phyloP scores from a whole-genome alignment of 2,888 invertebrate genomes.

The Linnaemya vulpina region DNA sequence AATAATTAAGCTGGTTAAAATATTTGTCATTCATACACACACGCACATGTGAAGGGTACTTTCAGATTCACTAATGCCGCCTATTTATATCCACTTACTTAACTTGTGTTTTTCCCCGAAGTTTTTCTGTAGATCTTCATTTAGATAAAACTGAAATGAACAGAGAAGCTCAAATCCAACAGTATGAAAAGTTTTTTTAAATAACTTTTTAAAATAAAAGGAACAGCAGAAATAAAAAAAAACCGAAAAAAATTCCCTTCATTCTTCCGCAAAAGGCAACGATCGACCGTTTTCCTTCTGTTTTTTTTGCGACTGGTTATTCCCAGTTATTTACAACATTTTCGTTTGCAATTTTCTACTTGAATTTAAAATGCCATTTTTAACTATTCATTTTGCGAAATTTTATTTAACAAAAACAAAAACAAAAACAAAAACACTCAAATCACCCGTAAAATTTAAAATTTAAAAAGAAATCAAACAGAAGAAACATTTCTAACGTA shows the following conservation, averaged over 20 bases:
- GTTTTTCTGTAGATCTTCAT: neutral
- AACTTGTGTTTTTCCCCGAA: neutral
- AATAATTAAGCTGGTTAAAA: too few species aligned
- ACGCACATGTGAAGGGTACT: neutral
- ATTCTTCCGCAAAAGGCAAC: too few species aligned
- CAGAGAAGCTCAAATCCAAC: neutral
- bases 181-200: neutral
- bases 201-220: too few species aligned
- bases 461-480: neutral
- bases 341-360: neutral
- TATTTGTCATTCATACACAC: too few species aligned
- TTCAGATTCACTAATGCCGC: neutral
- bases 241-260: too few species aligned
- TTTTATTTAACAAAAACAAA: constrained; percentile 20
- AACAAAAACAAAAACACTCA: constrained; percentile 5
- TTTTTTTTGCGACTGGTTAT: neutral
- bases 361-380: constrained; percentile 3
- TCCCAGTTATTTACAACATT: neutral
- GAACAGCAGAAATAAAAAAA: too few species aligned
- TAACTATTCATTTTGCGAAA: constrained; percentile 14
- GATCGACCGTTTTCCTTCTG: neutral
- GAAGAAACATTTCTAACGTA: neutral
- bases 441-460: neutral
- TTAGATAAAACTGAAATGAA: neutral
- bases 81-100: neutral